Base-by-base conservation (phyloP, 2,888 invertebrate genomes). In the Eupelmus urozonus region DNA sequence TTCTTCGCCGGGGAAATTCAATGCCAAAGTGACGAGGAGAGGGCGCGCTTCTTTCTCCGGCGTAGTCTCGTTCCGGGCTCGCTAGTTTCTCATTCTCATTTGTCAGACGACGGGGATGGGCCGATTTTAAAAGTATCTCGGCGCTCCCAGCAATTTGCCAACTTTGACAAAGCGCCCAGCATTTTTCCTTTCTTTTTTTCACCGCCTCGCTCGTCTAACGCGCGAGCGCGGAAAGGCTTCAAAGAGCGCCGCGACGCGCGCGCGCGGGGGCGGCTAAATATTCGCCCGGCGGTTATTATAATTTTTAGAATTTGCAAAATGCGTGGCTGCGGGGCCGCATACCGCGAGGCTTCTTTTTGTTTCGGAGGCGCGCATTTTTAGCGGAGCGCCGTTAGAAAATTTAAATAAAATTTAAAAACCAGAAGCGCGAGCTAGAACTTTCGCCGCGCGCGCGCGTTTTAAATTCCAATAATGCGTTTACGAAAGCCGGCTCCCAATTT, bases 51-150 rank as follows among this genome's bases (percentile, higher is more conserved):
- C 9, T 9, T 34, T 34, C 9, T 34, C 34, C 9, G 3, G 9
- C 9, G 34, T 16, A 9, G 55, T 25, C 3, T 3, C 20, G 20
- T 18, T 27, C 27, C 16, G 11, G 27, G 27, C 55, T 27, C 1
- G 51, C 18, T 53, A 45, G 45, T 45, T 51, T 51, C 51, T 20
- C 51, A 20, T 51, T 18, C 51, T 18, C 55, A 13, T 55, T 55
- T 55, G 25, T 55, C 55, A 25, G 20, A 53, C 18, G 18, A 3
- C 11, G 25, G 23, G 60, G 40, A 40, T 18, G 7, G 18, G 23
- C 20, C 60, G 23, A 60, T 40, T 60, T 60, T 60, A 20, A 27
- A 59, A 59, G 23, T 59, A 59, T 59, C 29, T 27, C 27, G n/a
- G n/a, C 59, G 59, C 29, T 23, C 29, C 34, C 34, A 34, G 34